A percentile compares a stretch with the other conserved stretches of the same genome.
Conservation (phyloP, 2,888 invertebrate genomes). For the Terebella lapidaria region DNA sequence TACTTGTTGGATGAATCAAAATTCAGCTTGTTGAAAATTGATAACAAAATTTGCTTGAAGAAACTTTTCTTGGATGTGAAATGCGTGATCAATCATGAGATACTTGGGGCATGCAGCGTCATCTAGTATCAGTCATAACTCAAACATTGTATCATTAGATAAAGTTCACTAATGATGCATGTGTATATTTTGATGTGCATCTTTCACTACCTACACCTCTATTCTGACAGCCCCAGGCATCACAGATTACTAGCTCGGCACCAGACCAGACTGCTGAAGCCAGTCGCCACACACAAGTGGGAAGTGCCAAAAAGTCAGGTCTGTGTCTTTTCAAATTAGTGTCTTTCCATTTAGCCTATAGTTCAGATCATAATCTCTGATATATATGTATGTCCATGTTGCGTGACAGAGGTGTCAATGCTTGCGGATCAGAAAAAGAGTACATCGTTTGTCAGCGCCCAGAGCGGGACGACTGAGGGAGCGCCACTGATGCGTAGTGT, state of each 20-base stretch:
- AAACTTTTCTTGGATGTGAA: too few relatives aligned
- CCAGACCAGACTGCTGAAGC: neutral
- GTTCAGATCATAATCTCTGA: neutral
- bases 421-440: conserved; percentile 34
- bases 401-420: neutral
- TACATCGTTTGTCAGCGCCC: conserved; percentile 37
- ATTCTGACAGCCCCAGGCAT: neutral
- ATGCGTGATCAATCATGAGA: too few relatives aligned
- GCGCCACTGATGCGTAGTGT: conserved; percentile 28
- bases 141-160: too few relatives aligned
- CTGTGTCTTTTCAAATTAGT: neutral
- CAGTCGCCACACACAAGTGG: conserved; percentile 10
- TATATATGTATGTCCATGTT: neutral
- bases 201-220: neutral
- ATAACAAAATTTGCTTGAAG: too few relatives aligned
- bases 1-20: too few relatives aligned
- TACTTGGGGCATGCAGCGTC: too few relatives aligned
- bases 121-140: too few relatives aligned
- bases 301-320: conserved; percentile 17
- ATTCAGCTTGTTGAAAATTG: too few relatives aligned
- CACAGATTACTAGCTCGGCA: neutral
- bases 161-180: too few relatives aligned
- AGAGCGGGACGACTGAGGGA: conserved; percentile 8
- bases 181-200: too few relatives aligned
- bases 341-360: neutral